Evolutionary conservation across 2,888 invertebrate genomes (phyloP).

Genomic region (Malthinus seriepunctatus): DNA sequence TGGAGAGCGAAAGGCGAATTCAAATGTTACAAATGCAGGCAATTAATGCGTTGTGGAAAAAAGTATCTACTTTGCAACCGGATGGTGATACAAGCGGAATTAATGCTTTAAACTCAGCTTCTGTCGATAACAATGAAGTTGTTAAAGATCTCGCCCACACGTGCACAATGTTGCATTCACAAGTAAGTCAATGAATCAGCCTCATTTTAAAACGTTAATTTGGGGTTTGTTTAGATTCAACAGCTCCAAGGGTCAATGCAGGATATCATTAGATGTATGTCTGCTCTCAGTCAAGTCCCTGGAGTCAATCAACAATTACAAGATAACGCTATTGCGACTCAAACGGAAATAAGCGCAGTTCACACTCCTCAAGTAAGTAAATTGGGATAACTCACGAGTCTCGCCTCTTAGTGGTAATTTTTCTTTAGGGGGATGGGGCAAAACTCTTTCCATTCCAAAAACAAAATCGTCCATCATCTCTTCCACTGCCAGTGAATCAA

Average conservation of each 20-base stretch:
- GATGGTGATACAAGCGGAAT: conserved; percentile 41
- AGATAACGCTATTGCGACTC: conserved; percentile 66
- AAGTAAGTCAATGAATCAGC: conserved; percentile 58
- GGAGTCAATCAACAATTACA: conserved; percentile 39
- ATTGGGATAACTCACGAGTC: too few relatives aligned
- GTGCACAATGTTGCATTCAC: conserved; percentile 72
- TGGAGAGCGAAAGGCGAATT: conserved; percentile 83
- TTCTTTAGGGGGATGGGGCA: conserved; percentile 48
- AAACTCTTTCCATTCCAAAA: conserved; percentile 53
- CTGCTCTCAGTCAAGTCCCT: conserved; percentile 55
- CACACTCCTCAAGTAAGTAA: conserved; percentile 70
- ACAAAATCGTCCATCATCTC: conserved; percentile 52
- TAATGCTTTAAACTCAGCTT: neutral
- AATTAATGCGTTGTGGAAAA: conserved; percentile 87
- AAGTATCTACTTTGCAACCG: conserved; percentile 72
- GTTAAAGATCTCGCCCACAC: conserved; percentile 76
- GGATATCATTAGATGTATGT: conserved; percentile 74
- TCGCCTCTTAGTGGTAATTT: neutral
- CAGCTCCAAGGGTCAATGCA: conserved; percentile 80
- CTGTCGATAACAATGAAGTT: conserved; percentile 61
- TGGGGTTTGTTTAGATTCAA: conserved; percentile 62
- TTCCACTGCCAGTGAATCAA: conserved; percentile 50
- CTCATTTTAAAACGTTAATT: neutral
- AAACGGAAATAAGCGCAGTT: conserved; percentile 81
- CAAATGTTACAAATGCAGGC: conserved; percentile 90